phyloP scores from a whole-genome alignment of 2,888 invertebrate genomes.

The Dasysyrphus tricinctus region DNA sequence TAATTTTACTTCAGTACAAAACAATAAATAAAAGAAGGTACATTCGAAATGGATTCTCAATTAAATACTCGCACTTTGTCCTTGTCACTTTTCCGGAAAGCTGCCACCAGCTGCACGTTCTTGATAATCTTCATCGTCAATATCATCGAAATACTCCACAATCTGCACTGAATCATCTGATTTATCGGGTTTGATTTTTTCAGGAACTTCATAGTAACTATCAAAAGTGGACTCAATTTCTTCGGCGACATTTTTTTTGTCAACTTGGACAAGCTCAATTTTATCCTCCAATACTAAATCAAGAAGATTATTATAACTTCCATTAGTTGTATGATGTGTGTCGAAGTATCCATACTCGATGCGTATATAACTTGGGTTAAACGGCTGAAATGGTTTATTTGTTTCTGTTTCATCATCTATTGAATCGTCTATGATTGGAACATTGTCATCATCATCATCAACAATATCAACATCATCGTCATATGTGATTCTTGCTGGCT shows the following conservation, averaged over 20 bases:
- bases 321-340: background rate
- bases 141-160: conserved; percentile 1
- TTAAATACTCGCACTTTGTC: background rate
- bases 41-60: conserved; percentile 32
- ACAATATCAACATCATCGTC: too few relatives aligned
- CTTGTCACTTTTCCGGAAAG: background rate
- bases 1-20: background rate
- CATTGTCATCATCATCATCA: background rate
- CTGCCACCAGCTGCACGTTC: conserved; percentile 35
- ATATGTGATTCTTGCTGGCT: background rate
- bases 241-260: background rate
- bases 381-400: background rate
- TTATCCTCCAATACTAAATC: background rate
- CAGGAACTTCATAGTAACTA: background rate
- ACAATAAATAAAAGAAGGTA: background rate
- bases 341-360: conserved; percentile 12
- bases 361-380: background rate
- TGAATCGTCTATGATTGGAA: background rate
- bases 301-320: background rate
- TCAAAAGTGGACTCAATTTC: conserved; percentile 17
- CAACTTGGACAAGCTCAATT: background rate
- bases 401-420: background rate
- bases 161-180: conserved; percentile 23
- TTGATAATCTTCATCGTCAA: background rate
- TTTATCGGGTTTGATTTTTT: background rate